Evolutionary conservation across 2,113 vertebrate genomes (phyloP).

Genomic region (Tragelaphus strepsiceros): DNA sequence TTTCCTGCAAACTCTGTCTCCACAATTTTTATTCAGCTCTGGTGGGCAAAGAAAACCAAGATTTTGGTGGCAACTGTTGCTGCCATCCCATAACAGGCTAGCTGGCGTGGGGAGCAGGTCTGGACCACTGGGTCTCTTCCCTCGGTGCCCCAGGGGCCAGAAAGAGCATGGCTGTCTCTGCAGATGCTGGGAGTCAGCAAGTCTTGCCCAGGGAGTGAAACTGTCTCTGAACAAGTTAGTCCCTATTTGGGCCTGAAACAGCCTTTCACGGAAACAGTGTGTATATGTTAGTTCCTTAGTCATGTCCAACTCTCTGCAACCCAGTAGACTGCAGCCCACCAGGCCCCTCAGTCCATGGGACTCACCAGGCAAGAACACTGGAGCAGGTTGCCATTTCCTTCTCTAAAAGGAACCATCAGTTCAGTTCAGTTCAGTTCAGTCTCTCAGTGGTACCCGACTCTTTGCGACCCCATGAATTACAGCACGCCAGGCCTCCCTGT

Average conservation of each 20-base stretch:
- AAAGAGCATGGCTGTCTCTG: rapidly evolving
- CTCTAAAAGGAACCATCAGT: too few relatives aligned
- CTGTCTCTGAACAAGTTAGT: neutral
- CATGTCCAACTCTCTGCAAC: too few relatives aligned
- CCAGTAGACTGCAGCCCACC: too few relatives aligned
- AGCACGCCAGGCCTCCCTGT: too few relatives aligned
- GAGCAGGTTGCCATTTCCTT: too few relatives aligned
- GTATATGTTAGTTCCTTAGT: too few relatives aligned
- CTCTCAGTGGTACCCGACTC: too few relatives aligned
- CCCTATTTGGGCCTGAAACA: neutral
- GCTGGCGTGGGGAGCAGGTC: rapidly evolving
- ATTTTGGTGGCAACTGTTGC: rapidly evolving
- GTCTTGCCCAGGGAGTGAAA: neutral
- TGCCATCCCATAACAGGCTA: neutral
- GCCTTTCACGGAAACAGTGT: neutral
- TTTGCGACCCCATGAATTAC: too few relatives aligned
- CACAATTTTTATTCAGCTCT: neutral
- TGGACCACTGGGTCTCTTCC: neutral
- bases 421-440: too few relatives aligned
- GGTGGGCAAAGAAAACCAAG: neutral
- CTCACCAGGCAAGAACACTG: too few relatives aligned
- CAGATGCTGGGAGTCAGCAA: neutral
- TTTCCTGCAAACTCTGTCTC: neutral
- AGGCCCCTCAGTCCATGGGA: too few relatives aligned
- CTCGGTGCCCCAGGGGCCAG: rapidly evolving